Percentiles rank a stretch among this genome's conserved stretches.
phyloP scores from a whole-genome alignment of 2,888 invertebrate species.

The Rambutsinella grinnellia region DNA sequence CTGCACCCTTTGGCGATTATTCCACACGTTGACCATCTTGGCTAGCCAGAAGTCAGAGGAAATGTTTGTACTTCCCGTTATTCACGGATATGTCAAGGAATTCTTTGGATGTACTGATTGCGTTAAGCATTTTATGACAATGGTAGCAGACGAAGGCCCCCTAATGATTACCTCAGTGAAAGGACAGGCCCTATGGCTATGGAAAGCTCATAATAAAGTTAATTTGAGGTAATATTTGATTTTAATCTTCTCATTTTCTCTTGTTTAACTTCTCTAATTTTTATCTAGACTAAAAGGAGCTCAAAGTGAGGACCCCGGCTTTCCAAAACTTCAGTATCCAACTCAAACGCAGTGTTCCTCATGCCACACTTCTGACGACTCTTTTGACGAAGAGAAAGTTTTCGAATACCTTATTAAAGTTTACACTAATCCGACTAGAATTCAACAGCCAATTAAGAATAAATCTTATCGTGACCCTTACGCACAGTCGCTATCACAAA shows the following conservation, averaged over 20 bases:
- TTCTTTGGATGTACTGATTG: constrained; percentile 97
- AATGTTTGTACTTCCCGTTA: constrained; percentile 80
- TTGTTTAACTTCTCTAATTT: too few species aligned
- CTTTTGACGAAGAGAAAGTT: constrained; percentile 77
- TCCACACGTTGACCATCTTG: constrained; percentile 90
- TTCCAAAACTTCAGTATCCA: constrained; percentile 93
- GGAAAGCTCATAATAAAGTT: constrained; percentile 94
- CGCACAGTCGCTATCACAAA: background rate
- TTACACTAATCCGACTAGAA: constrained; percentile 69
- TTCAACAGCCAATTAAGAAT: background rate
- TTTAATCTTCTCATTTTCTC: too few species aligned
- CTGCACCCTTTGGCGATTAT: constrained; percentile 95
- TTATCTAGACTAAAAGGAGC: constrained; percentile 80
- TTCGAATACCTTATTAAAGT: constrained; percentile 75
- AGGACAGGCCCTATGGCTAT: constrained; percentile 84
- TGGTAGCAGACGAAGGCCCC: constrained; percentile 80
- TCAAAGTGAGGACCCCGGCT: constrained; percentile 87
- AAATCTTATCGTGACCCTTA: constrained; percentile 34
- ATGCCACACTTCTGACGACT: constrained; percentile 73
- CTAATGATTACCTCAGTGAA: constrained; percentile 50
- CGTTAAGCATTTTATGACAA: constrained; percentile 87
- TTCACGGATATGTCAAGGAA: constrained; percentile 88
- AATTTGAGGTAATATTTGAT: constrained; percentile 77
- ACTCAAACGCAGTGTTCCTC: constrained; percentile 76
- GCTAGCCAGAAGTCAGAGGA: constrained; percentile 71